Conservation (phyloP, 2,888 invertebrate species). For the Crepidodera aurea region DNA sequence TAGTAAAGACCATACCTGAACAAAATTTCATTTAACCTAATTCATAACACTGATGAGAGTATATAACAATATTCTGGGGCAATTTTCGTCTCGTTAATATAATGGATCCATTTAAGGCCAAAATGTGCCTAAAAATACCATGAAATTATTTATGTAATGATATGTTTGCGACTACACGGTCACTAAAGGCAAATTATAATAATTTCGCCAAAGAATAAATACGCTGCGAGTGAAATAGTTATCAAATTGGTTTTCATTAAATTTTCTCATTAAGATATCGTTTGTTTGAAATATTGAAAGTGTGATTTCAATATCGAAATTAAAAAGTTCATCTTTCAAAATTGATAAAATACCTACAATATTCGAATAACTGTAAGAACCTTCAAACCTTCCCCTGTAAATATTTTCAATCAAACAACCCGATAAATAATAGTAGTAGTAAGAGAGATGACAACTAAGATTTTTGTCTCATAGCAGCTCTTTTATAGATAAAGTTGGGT, state of each 20-base stretch:
- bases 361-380: no score
- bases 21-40: conserved; percentile 14
- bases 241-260: conserved; percentile 31
- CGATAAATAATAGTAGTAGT: no score
- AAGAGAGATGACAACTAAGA: no score
- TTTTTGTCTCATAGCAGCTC: no score
- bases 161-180: conserved; percentile 37
- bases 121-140: conserved; percentile 40
- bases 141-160: conserved; percentile 43
- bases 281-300: neutral
- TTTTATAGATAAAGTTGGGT: no score
- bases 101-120: conserved; percentile 37
- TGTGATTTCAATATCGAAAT: neutral
- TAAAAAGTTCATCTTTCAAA: no score
- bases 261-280: neutral
- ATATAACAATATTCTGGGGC: conserved; percentile 16
- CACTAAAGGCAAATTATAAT: conserved; percentile 40
- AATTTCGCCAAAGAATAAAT: conserved; percentile 41
- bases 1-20: neutral
- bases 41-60: conserved; percentile 9
- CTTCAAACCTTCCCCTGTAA: no score
- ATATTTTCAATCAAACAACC: no score
- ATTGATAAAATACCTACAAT: no score
- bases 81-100: conserved; percentile 41
- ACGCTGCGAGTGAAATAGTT: conserved; percentile 32